Conservation (phyloP, 2,113 vertebrate species). For the Pogonocichla stellata region DNA sequence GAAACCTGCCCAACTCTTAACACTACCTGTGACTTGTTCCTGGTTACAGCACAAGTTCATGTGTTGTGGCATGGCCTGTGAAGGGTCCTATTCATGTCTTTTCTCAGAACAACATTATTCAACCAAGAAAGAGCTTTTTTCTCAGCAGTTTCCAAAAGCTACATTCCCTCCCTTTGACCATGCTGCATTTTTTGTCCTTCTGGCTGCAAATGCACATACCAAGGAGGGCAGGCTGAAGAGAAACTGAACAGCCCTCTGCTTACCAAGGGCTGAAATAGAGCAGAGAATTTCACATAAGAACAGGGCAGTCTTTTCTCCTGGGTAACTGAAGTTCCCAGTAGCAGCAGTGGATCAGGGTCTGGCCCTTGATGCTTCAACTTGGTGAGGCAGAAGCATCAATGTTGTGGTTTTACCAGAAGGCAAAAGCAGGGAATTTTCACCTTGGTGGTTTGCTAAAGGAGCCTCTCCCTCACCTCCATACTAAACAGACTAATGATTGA, state of each 20-base stretch:
- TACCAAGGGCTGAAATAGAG: neutral
- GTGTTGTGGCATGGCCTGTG: neutral
- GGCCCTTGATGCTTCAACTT: neutral
- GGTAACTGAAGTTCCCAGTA: neutral
- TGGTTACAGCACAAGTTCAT: neutral
- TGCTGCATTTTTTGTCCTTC: neutral
- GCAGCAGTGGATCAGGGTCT: neutral
- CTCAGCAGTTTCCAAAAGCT: slow-evolving; percentile 10
- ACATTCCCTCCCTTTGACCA: neutral
- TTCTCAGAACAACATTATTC: neutral
- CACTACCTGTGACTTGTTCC: neutral
- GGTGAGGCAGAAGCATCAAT: neutral
- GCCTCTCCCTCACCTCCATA: neutral
- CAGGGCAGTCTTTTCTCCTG: neutral
- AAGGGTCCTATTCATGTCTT: neutral
- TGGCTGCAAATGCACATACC: slow-evolving; percentile 36
- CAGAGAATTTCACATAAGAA: neutral
- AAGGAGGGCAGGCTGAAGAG: neutral
- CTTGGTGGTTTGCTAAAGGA: neutral
- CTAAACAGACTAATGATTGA: neutral
- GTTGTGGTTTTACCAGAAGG: neutral
- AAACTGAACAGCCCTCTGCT: neutral
- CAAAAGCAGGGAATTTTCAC: neutral
- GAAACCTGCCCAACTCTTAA: neutral
- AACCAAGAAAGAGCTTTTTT: neutral